phyloP scores from a whole-genome alignment of 2,113 vertebrate species.

The Rhombomys opimus region DNA sequence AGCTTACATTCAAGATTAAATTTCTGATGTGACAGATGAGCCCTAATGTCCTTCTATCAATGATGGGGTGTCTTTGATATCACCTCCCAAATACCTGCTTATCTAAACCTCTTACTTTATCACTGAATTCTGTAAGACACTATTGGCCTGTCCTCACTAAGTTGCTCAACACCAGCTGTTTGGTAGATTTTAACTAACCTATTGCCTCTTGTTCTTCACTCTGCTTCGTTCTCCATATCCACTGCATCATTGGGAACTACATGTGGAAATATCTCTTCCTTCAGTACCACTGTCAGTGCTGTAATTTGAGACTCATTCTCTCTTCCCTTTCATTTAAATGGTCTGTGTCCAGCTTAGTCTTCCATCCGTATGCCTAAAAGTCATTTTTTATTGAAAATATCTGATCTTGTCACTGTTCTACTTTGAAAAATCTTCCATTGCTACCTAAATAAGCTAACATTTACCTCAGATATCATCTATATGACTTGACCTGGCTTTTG shows the following conservation, averaged over 20 bases:
- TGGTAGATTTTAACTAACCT: not conserved
- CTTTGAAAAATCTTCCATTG: not conserved
- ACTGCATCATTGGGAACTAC: not conserved
- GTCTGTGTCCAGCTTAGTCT: not conserved
- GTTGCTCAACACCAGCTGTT: not conserved
- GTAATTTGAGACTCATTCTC: not conserved
- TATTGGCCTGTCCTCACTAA: not conserved
- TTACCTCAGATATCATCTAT: not conserved
- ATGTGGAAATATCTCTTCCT: not conserved
- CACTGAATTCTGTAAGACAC: not conserved
- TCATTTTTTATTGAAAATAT: slow-evolving; percentile 46
- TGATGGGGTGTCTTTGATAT: not conserved
- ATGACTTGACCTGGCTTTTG: not conserved
- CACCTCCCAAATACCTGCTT: not conserved
- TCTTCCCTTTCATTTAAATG: not conserved
- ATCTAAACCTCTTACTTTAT: not conserved
- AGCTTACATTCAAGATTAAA: slow-evolving; percentile 21
- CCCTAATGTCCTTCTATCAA: not conserved
- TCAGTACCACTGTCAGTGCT: not conserved
- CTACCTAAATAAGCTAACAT: slow-evolving; percentile 12
- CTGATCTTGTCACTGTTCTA: not conserved
- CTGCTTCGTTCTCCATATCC: not conserved
- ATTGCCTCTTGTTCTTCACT: not conserved
- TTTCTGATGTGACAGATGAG: not conserved
- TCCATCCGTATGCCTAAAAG: not conserved